phyloP scores from a whole-genome alignment of 1,140 invertebrate species.

The Augochlora pura region DNA sequence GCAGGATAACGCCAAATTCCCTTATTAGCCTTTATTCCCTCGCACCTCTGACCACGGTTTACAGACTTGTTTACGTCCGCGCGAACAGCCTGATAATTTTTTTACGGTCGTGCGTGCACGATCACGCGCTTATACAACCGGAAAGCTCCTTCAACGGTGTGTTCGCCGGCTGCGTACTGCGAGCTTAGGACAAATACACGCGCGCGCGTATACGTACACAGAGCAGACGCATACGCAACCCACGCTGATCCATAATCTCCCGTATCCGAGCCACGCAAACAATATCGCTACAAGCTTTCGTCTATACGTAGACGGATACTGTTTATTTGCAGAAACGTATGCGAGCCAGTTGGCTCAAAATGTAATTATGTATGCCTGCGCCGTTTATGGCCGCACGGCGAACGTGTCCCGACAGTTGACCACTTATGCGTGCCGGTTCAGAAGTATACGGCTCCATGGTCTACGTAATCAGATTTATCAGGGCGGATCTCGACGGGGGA shows the following conservation, averaged over 20 bases:
- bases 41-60: not conserved
- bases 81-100: not conserved
- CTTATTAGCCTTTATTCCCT: slow-evolving; percentile 15
- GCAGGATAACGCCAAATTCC: not conserved
- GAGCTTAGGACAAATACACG: slow-evolving; percentile 28
- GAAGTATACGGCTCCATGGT: too few species aligned
- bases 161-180: not conserved
- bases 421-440: not conserved
- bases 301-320: not conserved
- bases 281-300: slow-evolving; percentile 16
- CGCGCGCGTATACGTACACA: not conserved
- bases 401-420: not conserved
- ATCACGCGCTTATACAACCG: not conserved
- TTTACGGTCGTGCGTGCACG: not conserved
- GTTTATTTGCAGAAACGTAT: slow-evolving; percentile 14
- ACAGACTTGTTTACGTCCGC: slow-evolving; percentile 10
- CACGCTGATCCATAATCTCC: slow-evolving; percentile 25
- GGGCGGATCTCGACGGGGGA: too few species aligned
- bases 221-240: too few species aligned
- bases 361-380: not conserved
- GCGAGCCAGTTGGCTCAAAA: not conserved
- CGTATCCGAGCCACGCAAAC: slow-evolving; percentile 18
- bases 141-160: not conserved
- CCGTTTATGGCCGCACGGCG: not conserved
- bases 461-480: too few species aligned